Evolutionary conservation across 2,888 invertebrate genomes (phyloP), one percentile per base, ranked within the genome.

Genomic region (Pterostichus niger): DNA sequence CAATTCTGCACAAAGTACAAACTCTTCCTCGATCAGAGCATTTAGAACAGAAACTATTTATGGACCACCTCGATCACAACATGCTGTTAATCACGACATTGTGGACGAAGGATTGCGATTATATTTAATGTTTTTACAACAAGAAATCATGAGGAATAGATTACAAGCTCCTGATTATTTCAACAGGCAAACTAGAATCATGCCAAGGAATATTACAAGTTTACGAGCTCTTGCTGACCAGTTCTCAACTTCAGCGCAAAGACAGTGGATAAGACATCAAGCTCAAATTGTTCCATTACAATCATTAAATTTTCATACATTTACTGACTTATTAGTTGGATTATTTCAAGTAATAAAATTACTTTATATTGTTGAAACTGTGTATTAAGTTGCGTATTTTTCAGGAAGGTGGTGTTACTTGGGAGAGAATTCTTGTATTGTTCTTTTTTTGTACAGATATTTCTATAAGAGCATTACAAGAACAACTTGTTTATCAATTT

Each of bases 361-460:
- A 24, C 24, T 24, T 24, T 24, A 24, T 24, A 24, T 24, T 24
- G 24, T 24, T 24, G 24, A 24, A 24, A 24, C 24, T 24, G 24
- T 24, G 24, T 24, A 24, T 44, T 35, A 75, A 31, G 71, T 64
- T 54, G 33, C 35, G 35, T 76, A 7, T 7, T 64, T 85, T 85
- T 54, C 83, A 93, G 93, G 92, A 92, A 9, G 92, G 92, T 76
- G 91, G 91, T 0, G 91, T 92, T 79, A 90, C 91, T 11, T 91
- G 92, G 84, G 92, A 93, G 84, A 88, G 92, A 13, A 92, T 93
- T 0, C 86, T 93, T 44, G 91, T 92, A 0, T 90, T 93, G 64
- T 89, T 93, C 52, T 92, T 91, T 82, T 93, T 93, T 85, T 90
- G 93, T 2, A 91, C 92, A 61, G 93, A 93, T 86, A 90, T 93